Base-by-base conservation (phyloP, 2,113 vertebrate genomes). In the Platichthys flesus region DNA sequence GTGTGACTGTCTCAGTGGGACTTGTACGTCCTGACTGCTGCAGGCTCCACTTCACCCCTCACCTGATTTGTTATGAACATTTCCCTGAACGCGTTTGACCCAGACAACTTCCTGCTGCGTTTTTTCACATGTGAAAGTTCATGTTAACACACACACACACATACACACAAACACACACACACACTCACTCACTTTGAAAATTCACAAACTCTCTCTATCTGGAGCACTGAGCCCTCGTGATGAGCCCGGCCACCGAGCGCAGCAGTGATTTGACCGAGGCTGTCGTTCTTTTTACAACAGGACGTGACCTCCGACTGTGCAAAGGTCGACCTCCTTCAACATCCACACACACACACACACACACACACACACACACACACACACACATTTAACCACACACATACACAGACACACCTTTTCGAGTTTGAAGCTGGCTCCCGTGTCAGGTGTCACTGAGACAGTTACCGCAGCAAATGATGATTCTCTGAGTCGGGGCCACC, bases 381-480 rank as follows among this genome's bases (percentile, higher is more conserved):
- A 71, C 28, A 18, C 45, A 56, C 14, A n/a, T 31, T 31, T 5
- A 6, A 31, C 28, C 52, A 21, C 71, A 54, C 18, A 42, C 13
- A 31, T 5, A 31, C 18, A 21, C 57, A 47, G 35, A 21, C 52
- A 23, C n/a, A 31, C 60, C 65, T 31, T 12, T 26, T 54, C 40
- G 35, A 72, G 79, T 69, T 81, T 85, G 74, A 91, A 80, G 74
- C 51, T 75, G 59, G 72, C 64, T 71, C 74, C 66, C 2, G 49
- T 64, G 82, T 56, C 23, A 6, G 77, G 70, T 87, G 74, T 83
- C 85, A 73, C 77, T 12, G 71, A 74, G 45, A 66, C 81, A 74
- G 62, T 86, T 71, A 73, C 71, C n/a, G 76, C 87, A 49, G 80
- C 37, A 55, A 78, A 81, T 84, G 89, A 89, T 90, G 77, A 88